These are phyloP conservation scores for Serinus canaria DNA, from an alignment of 2,113 vertebrate species.

Conservation along the genomic window DNA sequence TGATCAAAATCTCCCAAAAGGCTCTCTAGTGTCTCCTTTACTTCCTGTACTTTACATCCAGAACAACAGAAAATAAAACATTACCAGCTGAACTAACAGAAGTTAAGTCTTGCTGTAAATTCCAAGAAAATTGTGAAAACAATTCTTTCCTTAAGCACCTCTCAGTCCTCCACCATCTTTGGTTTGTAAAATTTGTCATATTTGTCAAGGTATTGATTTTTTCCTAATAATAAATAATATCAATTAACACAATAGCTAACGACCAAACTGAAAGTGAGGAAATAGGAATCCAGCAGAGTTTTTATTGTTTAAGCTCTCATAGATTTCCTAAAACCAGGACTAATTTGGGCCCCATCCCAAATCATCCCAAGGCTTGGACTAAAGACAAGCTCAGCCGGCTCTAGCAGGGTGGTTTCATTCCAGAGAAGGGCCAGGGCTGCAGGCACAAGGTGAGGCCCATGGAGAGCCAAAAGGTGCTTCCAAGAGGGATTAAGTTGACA, in stretches of 20 bases:
- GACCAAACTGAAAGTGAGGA: background rate
- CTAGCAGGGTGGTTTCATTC: background rate
- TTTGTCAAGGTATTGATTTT: background rate
- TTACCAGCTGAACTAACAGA: background rate
- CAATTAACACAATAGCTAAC: background rate
- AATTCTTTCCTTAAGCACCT: background rate
- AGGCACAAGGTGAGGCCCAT: background rate
- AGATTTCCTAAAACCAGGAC: background rate
- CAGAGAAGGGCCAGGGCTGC: background rate
- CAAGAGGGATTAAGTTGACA: background rate
- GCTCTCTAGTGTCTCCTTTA: background rate
- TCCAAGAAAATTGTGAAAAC: background rate
- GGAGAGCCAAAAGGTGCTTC: background rate
- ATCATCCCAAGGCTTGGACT: background rate
- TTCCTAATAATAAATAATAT: background rate
- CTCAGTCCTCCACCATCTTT: background rate
- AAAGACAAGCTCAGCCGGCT: background rate
- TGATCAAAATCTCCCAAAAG: slow-evolving; percentile 23
- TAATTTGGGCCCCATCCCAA: background rate
- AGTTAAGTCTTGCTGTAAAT: background rate
- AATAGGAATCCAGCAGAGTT: background rate
- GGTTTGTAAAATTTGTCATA: background rate
- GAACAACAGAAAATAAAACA: background rate
- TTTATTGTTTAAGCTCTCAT: background rate
- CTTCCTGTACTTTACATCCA: slow-evolving; percentile 39